Evolutionary conservation across 2,888 invertebrate species (phyloP), one percentile per base, ranked within the genome.

Genomic region (Microdon myrmicae): DNA sequence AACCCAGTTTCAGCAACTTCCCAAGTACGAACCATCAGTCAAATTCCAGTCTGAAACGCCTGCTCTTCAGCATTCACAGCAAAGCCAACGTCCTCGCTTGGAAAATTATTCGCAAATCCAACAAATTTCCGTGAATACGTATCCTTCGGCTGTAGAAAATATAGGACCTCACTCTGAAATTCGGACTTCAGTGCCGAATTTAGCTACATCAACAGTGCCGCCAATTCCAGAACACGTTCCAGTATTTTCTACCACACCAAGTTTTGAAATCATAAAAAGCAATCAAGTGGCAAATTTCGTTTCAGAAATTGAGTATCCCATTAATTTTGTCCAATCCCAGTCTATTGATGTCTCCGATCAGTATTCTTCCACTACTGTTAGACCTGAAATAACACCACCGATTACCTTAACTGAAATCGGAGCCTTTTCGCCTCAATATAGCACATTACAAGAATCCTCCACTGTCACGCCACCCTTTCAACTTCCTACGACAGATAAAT

Each of bases 261-360:
- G 71, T 49, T 76, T 78, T 56, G 77, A 77, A 44, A 78, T 77
- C 9, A 69, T 77, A 10, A 85, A 86, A 70, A 89, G 89, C 72
- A 81, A 90, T 41, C 86, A 87, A 28, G 70, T 90, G 4, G 85
- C 85, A 2, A 87, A 89, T 72, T 89, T 84, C 70, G 81, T 88
- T 1, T 86, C 89, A 28, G 87, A 88, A 1, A 82, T 90, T 28
- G 88, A 89, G 68, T 88, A 89, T 75, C 88, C 90, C 6, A 83
- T 88, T 28, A 87, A 87, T 68, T 83, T 86, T 44, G 84, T 89
- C 51, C 86, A 89, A 70, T 75, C 79, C 2, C 76, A 75, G 43
- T 67, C 77, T 6, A 74, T 75, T 10, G 79, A 79, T 51, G 86
- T 91, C 0, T 16, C 32, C 5, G 48, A 35, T 5, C 44, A 64